Evolutionary conservation across 2,888 invertebrate genomes (phyloP).

Genomic region (Hirudinaria manillensis): DNA sequence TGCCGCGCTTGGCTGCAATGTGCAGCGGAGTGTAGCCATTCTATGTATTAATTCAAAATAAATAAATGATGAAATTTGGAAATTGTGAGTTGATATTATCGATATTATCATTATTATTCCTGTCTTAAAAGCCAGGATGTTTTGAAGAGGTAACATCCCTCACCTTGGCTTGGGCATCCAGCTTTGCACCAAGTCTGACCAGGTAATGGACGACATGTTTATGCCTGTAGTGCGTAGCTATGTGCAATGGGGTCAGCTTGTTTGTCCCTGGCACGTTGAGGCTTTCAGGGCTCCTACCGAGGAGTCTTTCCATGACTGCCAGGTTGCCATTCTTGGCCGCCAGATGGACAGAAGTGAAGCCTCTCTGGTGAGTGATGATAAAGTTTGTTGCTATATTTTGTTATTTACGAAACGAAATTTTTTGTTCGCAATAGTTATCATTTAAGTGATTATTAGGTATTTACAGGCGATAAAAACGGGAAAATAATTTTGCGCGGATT

Average conservation of each 20-base stretch:
- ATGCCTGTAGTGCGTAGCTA: conserved; percentile 98
- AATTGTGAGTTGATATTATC: neutral
- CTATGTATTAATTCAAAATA: conserved; percentile 45
- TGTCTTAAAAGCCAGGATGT: too few species aligned
- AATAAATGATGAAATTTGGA: neutral
- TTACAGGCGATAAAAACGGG: too few species aligned
- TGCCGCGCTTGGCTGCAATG: conserved; percentile 98
- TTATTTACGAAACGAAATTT: too few species aligned
- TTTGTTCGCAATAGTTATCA: too few species aligned
- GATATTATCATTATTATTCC: too few species aligned
- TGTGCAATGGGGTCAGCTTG: conserved; percentile 93
- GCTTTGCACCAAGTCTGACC: neutral
- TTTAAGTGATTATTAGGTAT: too few species aligned
- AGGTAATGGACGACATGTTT: conserved; percentile 59
- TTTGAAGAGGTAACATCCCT: neutral
- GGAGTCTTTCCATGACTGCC: neutral
- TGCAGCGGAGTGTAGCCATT: conserved; percentile 98
- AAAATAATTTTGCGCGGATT: too few species aligned
- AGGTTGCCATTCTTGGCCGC: neutral
- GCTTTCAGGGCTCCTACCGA: neutral
- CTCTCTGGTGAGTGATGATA: neutral
- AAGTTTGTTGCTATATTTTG: too few species aligned
- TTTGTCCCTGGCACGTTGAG: conserved; percentile 59
- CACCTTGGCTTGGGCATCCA: neutral
- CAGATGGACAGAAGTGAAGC: neutral